Conservation (phyloP, 2,113 vertebrate species). For the Athene cunicularia region DNA sequence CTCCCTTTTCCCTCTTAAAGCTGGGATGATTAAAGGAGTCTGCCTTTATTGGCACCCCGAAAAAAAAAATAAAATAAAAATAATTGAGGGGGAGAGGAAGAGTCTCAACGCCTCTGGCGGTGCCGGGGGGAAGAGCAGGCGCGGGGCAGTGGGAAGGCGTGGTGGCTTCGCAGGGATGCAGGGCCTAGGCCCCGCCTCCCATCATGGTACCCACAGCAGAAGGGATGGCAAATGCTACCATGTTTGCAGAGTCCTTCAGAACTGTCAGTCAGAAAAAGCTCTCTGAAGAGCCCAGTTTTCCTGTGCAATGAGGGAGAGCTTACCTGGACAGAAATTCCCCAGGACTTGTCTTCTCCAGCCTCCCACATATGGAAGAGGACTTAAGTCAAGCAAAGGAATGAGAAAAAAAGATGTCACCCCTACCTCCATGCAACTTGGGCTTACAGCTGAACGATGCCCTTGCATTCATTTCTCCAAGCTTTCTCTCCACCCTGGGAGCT, state of each 20-base stretch:
- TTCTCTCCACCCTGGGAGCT: background rate
- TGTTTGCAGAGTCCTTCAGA: background rate
- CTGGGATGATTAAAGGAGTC: constrained; percentile 46
- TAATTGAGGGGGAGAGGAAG: constrained; percentile 62
- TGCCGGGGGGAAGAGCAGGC: background rate
- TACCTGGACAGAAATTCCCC: background rate
- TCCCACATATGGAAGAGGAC: fast-evolving
- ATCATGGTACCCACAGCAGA: background rate
- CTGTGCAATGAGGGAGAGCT: background rate
- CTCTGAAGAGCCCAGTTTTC: background rate
- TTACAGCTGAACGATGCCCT: background rate
- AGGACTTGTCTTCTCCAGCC: background rate
- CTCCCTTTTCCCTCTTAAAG: constrained; percentile 42
- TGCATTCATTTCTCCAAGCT: fast-evolving
- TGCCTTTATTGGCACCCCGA: constrained; percentile 44
- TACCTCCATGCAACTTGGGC: fast-evolving
- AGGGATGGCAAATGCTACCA: background rate
- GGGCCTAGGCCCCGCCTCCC: background rate
- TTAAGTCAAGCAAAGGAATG: background rate
- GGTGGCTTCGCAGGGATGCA: background rate
- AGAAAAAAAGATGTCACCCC: background rate
- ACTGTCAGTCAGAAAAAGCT: fast-evolving
- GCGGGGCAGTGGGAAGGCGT: background rate
- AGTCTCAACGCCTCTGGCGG: background rate
- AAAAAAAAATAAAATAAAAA: constrained; percentile 54